Evolutionary conservation across 2,888 invertebrate species (phyloP).

Genomic region (Diadegma fenestrale): DNA sequence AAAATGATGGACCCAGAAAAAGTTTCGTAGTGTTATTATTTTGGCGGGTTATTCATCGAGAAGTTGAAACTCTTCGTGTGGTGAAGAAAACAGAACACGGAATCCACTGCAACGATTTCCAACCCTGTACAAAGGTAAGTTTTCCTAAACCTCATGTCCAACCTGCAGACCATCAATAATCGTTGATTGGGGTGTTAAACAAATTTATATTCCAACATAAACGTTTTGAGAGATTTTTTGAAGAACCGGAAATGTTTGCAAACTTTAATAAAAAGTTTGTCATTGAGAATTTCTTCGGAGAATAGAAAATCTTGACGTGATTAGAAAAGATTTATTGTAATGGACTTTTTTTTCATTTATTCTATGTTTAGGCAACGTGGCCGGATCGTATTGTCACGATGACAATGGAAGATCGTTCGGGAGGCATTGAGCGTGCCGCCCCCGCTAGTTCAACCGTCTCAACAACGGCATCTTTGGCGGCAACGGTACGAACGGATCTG

Average conservation of each 20-base stretch:
- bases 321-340: not conserved
- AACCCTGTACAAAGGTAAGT: conserved; percentile 60
- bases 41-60: conserved; percentile 21
- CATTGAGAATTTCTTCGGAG: not conserved
- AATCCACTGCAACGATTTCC: not conserved
- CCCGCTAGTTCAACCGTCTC: conserved; percentile 72
- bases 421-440: conserved; percentile 83
- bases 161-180: not conserved
- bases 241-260: not conserved
- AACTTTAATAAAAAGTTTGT: not conserved
- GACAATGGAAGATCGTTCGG: conserved; percentile 85
- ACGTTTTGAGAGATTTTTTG: not conserved
- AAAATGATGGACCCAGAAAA: conserved; percentile 28
- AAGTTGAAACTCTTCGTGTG: not conserved
- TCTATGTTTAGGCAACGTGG: conserved; percentile 60
- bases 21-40: conserved; percentile 42
- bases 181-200: not conserved
- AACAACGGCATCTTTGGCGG: conserved; percentile 65
- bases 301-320: not conserved
- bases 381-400: conserved; percentile 77
- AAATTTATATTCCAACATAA: not conserved
- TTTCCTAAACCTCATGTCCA: not conserved
- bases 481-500: conserved; percentile 73
- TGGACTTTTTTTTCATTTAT: not conserved
- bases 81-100: conserved; percentile 13